A percentile compares a stretch with the other conserved stretches of the same genome.
Evolutionary conservation across 2,113 vertebrate genomes (phyloP).

Genomic region (Gasterosteus nipponicus): DNA sequence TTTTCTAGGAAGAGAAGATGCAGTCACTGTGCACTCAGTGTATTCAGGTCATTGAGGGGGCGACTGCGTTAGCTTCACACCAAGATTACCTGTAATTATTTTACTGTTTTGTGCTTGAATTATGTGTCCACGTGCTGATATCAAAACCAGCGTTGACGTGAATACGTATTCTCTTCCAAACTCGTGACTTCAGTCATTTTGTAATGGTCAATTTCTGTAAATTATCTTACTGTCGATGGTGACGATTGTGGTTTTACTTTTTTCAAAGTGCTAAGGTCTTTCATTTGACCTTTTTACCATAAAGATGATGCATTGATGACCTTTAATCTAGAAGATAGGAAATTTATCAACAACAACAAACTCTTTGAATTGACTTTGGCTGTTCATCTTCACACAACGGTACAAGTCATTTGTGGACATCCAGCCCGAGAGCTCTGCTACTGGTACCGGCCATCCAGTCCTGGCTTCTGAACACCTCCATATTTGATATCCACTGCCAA

Average conservation of each 20-base stretch:
- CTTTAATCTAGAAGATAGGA: not conserved
- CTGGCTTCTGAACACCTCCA: conserved; percentile 20
- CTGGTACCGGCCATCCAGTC: conserved; percentile 1
- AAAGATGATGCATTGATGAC: not conserved
- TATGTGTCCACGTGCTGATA: conserved; percentile 45
- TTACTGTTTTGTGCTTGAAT: conserved; percentile 59
- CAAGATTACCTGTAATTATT: conserved; percentile 64
- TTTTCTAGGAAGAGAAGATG: conserved; percentile 26
- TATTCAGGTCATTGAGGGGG: not conserved
- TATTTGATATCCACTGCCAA: conserved; percentile 7
- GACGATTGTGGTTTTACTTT: not conserved
- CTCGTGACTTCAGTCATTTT: conserved; percentile 68
- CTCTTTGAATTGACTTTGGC: not conserved
- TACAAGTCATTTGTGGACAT: not conserved
- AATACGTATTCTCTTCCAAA: conserved; percentile 12
- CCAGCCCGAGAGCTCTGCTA: not conserved
- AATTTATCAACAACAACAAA: not conserved
- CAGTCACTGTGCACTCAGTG: not conserved
- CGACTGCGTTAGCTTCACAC: conserved; percentile 14
- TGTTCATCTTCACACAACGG: not conserved
- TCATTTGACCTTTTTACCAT: not conserved
- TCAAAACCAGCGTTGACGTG: conserved; percentile 42
- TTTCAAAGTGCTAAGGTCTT: not conserved
- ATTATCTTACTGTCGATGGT: not conserved
- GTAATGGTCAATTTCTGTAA: conserved; percentile 48